Evolutionary conservation across 1,140 invertebrate species (phyloP).

Genomic region (Coelopa frigida): DNA sequence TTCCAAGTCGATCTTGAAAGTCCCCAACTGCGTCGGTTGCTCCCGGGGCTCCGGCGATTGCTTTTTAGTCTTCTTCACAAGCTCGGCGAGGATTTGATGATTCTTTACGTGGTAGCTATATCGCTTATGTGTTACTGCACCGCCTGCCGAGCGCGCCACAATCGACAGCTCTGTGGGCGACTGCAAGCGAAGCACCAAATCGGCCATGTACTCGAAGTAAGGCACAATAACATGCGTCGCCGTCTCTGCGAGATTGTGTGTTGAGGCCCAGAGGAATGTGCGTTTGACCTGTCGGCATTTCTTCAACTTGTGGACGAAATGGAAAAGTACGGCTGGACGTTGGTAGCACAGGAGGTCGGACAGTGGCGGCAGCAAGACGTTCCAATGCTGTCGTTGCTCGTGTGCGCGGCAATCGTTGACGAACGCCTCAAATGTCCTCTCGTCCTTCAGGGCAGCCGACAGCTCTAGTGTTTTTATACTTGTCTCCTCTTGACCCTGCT

Average conservation of each 20-base stretch:
- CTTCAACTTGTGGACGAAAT: conserved; percentile 27
- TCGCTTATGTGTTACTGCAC: conserved; percentile 25
- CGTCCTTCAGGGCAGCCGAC: conserved; percentile 22
- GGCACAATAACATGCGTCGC: conserved; percentile 25
- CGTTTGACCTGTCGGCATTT: conserved; percentile 29
- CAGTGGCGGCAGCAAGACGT: conserved; percentile 33
- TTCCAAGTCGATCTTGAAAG: conserved; percentile 41
- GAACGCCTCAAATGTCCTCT: conserved; percentile 21
- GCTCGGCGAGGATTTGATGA: conserved; percentile 25
- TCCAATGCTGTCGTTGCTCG: conserved; percentile 17
- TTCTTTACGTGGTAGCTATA: conserved; percentile 28
- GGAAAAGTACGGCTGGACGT: conserved; percentile 24
- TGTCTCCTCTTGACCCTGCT: conserved; percentile 31
- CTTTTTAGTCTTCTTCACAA: conserved; percentile 6
- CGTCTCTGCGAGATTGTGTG: conserved; percentile 21
- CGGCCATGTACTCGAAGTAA: conserved; percentile 34
- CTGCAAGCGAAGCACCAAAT: conserved; percentile 28
- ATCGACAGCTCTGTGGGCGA: conserved; percentile 21
- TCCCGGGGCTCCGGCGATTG: background rate
- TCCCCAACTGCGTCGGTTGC: conserved; percentile 13
- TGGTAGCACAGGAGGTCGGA: conserved; percentile 33
- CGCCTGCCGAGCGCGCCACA: conserved; percentile 26
- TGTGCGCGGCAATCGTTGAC: conserved; percentile 17
- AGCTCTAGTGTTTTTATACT: conserved; percentile 25
- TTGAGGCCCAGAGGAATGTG: conserved; percentile 33